These are phyloP conservation scores for Dryobota labecula DNA, from an alignment of 2,888 invertebrate species.

Conservation along the genomic window DNA sequence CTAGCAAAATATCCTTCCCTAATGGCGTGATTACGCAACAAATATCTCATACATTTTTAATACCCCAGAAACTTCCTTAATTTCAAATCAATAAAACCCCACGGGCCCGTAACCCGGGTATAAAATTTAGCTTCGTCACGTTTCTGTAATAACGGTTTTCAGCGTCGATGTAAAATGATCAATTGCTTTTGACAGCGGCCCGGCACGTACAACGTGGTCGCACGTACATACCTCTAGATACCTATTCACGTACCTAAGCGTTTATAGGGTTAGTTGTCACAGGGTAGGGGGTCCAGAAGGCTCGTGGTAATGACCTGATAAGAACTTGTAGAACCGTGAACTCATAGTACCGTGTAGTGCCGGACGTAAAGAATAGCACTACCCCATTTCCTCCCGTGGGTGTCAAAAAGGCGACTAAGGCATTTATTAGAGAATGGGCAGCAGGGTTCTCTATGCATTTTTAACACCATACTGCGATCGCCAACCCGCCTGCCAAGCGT, in stretches of 20 bases:
- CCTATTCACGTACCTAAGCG: conserved; percentile 38
- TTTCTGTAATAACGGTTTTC: conserved; percentile 74
- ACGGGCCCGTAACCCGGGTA: conserved; percentile 53
- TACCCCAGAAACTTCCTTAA: conserved; percentile 26
- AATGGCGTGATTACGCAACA: conserved; percentile 10
- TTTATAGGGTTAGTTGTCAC: conserved; percentile 40
- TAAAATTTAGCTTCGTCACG: conserved; percentile 75
- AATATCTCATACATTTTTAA: conserved; percentile 29
- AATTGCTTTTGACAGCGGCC: conserved; percentile 68
- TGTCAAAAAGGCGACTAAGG: no score
- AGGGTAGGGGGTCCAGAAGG: conserved; percentile 12
- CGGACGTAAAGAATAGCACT: no score
- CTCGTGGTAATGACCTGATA: neutral
- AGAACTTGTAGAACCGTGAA: no score
- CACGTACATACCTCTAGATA: conserved; percentile 57
- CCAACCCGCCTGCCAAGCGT: no score
- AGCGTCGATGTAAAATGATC: conserved; percentile 74
- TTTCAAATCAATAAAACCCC: conserved; percentile 48
- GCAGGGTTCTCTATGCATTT: no score
- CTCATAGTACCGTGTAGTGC: no score
- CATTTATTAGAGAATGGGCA: no score
- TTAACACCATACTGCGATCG: no score
- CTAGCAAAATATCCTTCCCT: neutral
- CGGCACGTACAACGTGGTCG: conserved; percentile 57
- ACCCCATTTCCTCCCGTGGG: no score